Base-by-base conservation (phyloP, 2,797 vertebrate genomes). In the Anguilla marmorata region DNA sequence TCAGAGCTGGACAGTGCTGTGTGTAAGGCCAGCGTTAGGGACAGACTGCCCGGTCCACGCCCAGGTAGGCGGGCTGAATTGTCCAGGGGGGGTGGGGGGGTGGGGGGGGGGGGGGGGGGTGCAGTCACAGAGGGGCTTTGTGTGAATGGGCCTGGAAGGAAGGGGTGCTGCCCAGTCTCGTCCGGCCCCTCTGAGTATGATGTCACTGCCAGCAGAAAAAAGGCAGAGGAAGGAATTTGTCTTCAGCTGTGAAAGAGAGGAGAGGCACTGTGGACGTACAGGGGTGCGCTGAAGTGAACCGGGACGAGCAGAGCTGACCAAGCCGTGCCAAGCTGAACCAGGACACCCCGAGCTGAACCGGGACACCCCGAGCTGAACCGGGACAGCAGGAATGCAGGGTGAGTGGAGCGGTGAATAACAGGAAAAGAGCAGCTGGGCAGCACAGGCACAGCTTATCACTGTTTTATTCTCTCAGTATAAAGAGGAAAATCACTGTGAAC, bases 151-250 rank as follows among this genome's bases (percentile, higher is more conserved):
- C 90, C 94, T 90, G 90, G 24, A 27, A 85, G 89, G 85, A 85
- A 89, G 91, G 90, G 92, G 91, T 90, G 92, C 66, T 72, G 24
- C 60, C 33, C 58, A 27, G 66, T 27, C 90, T 74, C 0, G 72
- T 37, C 52, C 91, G 94, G 88, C 88, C 90, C 89, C 92, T 90
- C 90, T 85, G 60, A 74, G 19, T 60, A 60, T 96, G 94, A 95
- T 94, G 92, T 95, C 94, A 94, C 91, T 85, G 85, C 86, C 87
- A 92, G 82, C 90, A 92, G 37, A 41, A 88, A 2, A 87, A 93
- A 66, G 91, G 85, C 90, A 90, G 84, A n/a, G 83, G 87, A 93
- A 95, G 92, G 93, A 94, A 93, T 95, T 92, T 94, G 88, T 91
- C 86, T 94, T 82, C 88, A 90, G 88, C 90, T 91, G 93, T 91